Percentiles rank a stretch among this genome's conserved stretches.
These are phyloP conservation scores for Laterallus jamaicensis DNA, from an alignment of 2,113 vertebrate species.

Conservation along the genomic window DNA sequence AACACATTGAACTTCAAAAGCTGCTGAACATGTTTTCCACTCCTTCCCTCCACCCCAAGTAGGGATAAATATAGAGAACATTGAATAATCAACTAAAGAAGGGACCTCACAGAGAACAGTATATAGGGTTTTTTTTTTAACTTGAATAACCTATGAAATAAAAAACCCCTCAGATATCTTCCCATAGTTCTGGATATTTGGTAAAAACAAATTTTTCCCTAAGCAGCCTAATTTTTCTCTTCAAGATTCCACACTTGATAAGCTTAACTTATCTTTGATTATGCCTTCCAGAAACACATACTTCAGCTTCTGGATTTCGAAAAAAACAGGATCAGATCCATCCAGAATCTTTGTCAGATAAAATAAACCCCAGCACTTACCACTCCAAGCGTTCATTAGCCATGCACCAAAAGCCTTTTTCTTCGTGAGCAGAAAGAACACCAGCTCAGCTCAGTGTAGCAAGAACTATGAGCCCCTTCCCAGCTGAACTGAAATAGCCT, in stretches of 20 bases:
- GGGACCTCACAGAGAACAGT: background rate
- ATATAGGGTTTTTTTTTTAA: background rate
- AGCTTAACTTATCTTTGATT: background rate
- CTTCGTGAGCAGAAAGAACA: fast-evolving
- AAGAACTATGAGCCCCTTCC: fast-evolving
- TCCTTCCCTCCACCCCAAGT: background rate
- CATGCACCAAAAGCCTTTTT: background rate
- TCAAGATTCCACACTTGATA: background rate
- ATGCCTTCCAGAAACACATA: background rate
- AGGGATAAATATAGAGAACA: background rate
- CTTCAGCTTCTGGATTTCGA: fast-evolving
- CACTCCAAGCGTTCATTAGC: fast-evolving
- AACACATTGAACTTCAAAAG: background rate
- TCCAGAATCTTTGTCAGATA: background rate
- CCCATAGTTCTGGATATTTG: background rate
- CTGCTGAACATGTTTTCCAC: background rate
- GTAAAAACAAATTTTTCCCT: background rate
- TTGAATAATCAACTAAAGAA: background rate
- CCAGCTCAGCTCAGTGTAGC: background rate
- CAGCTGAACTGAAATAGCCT: background rate
- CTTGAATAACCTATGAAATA: background rate
- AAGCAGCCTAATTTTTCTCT: background rate
- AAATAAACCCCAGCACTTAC: background rate
- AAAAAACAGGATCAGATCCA: background rate
- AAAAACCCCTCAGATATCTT: background rate